Base-by-base conservation (phyloP, 2,888 invertebrate species). In the Steinernema scapterisci region DNA sequence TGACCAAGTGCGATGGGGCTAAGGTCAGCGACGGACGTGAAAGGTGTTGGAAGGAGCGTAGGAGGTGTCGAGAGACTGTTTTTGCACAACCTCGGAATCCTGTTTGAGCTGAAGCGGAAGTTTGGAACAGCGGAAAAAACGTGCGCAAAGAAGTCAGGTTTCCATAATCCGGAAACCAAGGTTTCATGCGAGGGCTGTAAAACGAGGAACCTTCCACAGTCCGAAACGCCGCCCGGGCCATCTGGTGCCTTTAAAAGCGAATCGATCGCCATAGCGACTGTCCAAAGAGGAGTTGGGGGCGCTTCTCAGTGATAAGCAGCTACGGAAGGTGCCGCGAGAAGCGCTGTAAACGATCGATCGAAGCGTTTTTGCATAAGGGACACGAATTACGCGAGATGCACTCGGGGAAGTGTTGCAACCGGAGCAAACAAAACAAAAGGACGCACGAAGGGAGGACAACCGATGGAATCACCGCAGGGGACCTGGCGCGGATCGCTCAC, bases 31-130 rank as follows among this genome's bases (percentile, higher is more conserved):
- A 5, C 7, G 48, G 48, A 48, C 48, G 19, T 19, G 2, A 13
- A 48, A 48, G 48, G 48, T 48, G 48, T 48, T 16, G 48, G 21
- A 54, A 23, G 21, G 11, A 21, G 23, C 23, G 25, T 11, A 16
- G 54, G 19, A 54, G 54, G 54, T 23, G 54, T 54, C 54, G 25
- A 54, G 54, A 54, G 25, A 5, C 25, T 13, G 48, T 48, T 48
- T 48, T 48, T 16, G 13, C n/a, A 13, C 5, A 48, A 48, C 5
- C 38, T 38, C 38, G 38, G 38, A 9, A 38, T 38, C 38, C 3
- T 3, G 38, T 38, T 38, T 9, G 38, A 38, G 38, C 38, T 6
- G 38, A 38, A 38, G 38, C 5, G 9, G 38, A 9, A 38, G 9
- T 6, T 38, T 9, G 9, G 38, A 38, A 38, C 38, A 9, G 38